Base-by-base conservation (phyloP, 2,888 invertebrate genomes). In the Diachrysia chrysitis region DNA sequence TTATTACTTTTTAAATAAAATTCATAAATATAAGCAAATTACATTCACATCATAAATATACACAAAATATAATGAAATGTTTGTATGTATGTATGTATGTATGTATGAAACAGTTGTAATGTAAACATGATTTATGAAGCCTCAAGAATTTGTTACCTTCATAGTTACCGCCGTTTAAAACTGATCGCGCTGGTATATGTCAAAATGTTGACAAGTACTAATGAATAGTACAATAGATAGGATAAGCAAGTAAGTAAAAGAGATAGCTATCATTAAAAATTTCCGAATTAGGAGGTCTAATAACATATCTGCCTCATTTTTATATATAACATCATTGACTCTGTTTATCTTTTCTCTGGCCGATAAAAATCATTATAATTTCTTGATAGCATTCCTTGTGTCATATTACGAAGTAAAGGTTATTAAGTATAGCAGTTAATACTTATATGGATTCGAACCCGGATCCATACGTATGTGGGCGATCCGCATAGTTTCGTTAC, bases 11-110 rank as follows among this genome's bases (percentile, higher is more conserved):
- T n/a, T n/a, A n/a, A n/a, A n/a, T n/a, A n/a, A n/a, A n/a, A n/a
- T n/a, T n/a, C n/a, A n/a, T n/a, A n/a, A n/a, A n/a, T n/a, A n/a
- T n/a, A n/a, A n/a, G n/a, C n/a, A n/a, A n/a, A n/a, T n/a, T n/a
- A n/a, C n/a, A n/a, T n/a, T n/a, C n/a, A n/a, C n/a, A n/a, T n/a
- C n/a, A n/a, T n/a, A n/a, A n/a, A n/a, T n/a, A n/a, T 51, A 64
- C 10, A 55, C 69, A 54, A 69, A 3, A 61, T 58, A 69, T 73
- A 73, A n/a, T n/a, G n/a, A n/a, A n/a, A n/a, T 58, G 48, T 58
- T 74, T 74, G 68, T 51, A 19, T 29, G 10, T n/a, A n/a, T n/a
- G n/a, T n/a, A 53, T 62, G 62, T 29, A 46, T 57, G 21, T 57
- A 48, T 60, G 51, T 53, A 69, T 71, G 59, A 59, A 61, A 37